Conservation (phyloP, 2,888 invertebrate genomes). For the Oscheius myriophilus region DNA sequence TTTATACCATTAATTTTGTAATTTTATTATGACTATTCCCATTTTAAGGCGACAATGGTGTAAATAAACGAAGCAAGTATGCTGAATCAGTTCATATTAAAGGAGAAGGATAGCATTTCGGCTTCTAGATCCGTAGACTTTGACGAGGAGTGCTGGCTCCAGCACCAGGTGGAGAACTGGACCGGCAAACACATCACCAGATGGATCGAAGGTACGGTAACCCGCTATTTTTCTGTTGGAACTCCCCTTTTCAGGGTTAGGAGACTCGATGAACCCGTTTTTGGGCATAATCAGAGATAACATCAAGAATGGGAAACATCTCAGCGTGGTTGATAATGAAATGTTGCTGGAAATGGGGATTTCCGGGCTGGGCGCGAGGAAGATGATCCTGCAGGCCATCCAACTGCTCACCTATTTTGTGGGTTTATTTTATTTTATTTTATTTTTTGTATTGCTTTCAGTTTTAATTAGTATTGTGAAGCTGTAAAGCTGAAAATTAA, state of each 20-base stretch:
- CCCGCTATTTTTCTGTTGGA: background rate
- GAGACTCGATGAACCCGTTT: slow-evolving; percentile 52
- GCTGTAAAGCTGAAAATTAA: background rate
- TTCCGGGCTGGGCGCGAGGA: slow-evolving; percentile 88
- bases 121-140: background rate
- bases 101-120: slow-evolving; percentile 19
- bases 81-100: slow-evolving; percentile 16
- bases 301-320: slow-evolving; percentile 78
- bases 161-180: slow-evolving; percentile 48
- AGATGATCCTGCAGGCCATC: slow-evolving; percentile 89
- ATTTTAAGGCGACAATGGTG: no score
- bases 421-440: slow-evolving; percentile 20
- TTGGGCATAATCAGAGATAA: slow-evolving; percentile 43
- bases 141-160: slow-evolving; percentile 25
- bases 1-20: no score
- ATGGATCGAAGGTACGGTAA: slow-evolving; percentile 54
- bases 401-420: slow-evolving; percentile 85
- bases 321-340: slow-evolving; percentile 86
- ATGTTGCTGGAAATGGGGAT: slow-evolving; percentile 89
- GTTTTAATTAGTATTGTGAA: background rate
- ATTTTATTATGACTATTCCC: no score
- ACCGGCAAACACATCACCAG: slow-evolving; percentile 45
- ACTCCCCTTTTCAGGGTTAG: slow-evolving; percentile 36
- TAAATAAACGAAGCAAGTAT: background rate
- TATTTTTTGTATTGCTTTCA: background rate